Conservation (phyloP, 2,113 vertebrate species). For the Macroglossus sobrinus region DNA sequence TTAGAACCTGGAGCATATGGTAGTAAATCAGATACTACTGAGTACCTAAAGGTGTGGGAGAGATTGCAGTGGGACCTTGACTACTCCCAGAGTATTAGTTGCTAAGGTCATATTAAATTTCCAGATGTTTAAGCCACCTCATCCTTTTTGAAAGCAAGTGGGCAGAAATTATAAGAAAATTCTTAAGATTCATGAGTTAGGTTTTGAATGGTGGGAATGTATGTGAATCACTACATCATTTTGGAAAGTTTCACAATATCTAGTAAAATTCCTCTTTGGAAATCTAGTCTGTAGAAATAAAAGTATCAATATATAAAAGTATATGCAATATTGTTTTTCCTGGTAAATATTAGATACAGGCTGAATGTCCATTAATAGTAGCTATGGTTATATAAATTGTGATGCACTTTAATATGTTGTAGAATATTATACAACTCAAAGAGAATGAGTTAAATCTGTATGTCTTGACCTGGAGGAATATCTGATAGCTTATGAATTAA, state of each 20-base stretch:
- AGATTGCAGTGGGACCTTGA: background rate
- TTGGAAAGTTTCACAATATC: background rate
- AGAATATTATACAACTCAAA: background rate
- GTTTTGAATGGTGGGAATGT: background rate
- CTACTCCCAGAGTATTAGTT: background rate
- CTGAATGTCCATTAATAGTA: background rate
- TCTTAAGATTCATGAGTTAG: conserved; percentile 3
- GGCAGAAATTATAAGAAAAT: background rate
- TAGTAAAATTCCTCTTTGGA: background rate
- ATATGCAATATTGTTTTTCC: background rate
- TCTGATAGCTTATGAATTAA: background rate
- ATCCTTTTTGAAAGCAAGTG: conserved; percentile 6
- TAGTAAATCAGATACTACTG: background rate
- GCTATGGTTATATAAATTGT: background rate
- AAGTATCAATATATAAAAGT: background rate
- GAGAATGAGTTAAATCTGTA: background rate
- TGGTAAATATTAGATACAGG: background rate
- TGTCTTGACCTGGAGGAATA: background rate
- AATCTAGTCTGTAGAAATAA: conserved; percentile 1
- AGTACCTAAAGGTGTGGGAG: background rate
- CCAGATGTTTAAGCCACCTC: background rate
- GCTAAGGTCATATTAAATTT: conserved; percentile 14
- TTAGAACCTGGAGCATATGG: background rate
- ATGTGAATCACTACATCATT: background rate
- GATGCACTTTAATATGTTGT: background rate